phyloP scores from a whole-genome alignment of 1,140 invertebrate genomes.

The Antheraea pernyi region DNA sequence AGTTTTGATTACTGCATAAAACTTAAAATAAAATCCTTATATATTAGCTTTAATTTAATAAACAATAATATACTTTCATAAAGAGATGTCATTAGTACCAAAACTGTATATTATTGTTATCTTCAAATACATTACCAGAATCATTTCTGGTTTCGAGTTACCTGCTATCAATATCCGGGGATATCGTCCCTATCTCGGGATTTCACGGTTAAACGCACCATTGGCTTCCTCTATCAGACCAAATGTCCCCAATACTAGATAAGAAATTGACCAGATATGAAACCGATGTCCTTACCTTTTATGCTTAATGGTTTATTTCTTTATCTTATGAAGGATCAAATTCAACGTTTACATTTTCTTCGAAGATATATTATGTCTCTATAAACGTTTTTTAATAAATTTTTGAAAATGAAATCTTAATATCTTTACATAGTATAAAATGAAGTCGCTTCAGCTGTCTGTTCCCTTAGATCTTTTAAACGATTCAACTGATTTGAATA shows the following conservation, averaged over 20 bases:
- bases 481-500: too few relatives aligned
- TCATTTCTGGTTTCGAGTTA: conserved; percentile 55
- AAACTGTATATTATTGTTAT: conserved; percentile 30
- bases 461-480: too few relatives aligned
- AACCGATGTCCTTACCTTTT: conserved; percentile 44
- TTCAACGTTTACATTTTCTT: conserved; percentile 1
- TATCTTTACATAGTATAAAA: too few relatives aligned
- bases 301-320: conserved; percentile 33
- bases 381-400: too few relatives aligned
- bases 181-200: conserved; percentile 60
- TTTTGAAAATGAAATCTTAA: too few relatives aligned
- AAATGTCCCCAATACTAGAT: conserved; percentile 53
- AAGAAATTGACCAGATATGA: conserved; percentile 64
- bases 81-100: neutral
- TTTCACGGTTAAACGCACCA: conserved; percentile 72
- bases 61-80: too few relatives aligned
- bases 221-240: conserved; percentile 56
- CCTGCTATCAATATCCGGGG: conserved; percentile 68
- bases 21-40: too few relatives aligned
- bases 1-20: too few relatives aligned
- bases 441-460: too few relatives aligned
- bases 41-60: too few relatives aligned
- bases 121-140: conserved; percentile 55
- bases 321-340: conserved; percentile 14
- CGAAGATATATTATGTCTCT: neutral